Evolutionary conservation across 2,888 invertebrate genomes (phyloP), one percentile per base, ranked within the genome.

Genomic region (Linnaemya tessellans): DNA sequence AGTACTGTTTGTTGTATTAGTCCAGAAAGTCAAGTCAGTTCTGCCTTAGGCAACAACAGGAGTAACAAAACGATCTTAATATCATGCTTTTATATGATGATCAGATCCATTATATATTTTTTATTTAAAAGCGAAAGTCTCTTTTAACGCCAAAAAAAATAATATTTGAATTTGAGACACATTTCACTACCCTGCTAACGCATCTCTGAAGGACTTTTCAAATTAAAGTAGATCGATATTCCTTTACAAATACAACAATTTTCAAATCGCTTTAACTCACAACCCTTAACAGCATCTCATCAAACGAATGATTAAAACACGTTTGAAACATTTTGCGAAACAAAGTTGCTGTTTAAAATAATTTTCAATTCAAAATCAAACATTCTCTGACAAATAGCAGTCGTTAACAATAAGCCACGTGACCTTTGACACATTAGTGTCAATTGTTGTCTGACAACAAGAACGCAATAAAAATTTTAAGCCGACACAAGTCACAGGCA

Each of bases 361-460:
- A 80, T 67, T 74, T 67, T 49, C 60, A 67, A 80, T 67, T 54
- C 18, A 35, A 46, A 80, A 62, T 77, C 71, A 60, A 71, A 41
- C 20, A 82, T 58, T 41, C 30, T 25, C 46, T 78, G 30, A 71
- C 54, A 83, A 78, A 38, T 51, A 78, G 51, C 65, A 78, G 70
- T 80, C 87, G 83, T 84, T 87, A 87, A 80, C 88, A 88, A 89
- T 90, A 88, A 38, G 91, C 86, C 91, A 91, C 91, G 91, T 91
- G 91, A 90, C 91, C 91, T 90, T 89, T 90, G 90, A 90, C 90
- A 91, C 91, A 91, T 91, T 91, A 90, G 90, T 90, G 90, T 90
- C 91, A 90, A 90, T 90, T 89, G 89, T 88, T 87, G 46, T 54
- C 68, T 65, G 54, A 54, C 64, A 70, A 80, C 75, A 64, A 56